These are phyloP conservation scores for Pimephales promelas DNA, from an alignment of 2,113 vertebrate genomes.

Conservation along the genomic window DNA sequence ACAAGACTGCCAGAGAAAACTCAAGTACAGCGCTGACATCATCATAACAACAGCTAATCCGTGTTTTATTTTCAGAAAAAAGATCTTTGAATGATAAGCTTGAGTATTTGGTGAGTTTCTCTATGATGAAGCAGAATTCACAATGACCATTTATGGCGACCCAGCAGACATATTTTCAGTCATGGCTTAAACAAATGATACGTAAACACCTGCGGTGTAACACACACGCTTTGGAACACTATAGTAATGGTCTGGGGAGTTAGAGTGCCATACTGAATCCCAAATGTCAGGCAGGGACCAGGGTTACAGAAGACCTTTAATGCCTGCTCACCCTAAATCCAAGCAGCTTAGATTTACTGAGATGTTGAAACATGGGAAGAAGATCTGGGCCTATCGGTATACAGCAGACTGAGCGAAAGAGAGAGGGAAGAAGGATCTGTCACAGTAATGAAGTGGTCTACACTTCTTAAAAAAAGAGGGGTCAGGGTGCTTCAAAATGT, in stretches of 20 bases:
- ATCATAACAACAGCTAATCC: slow-evolving; percentile 15
- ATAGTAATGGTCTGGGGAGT: slow-evolving; percentile 16
- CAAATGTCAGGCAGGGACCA: slow-evolving; percentile 66
- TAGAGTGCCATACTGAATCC: slow-evolving; percentile 53
- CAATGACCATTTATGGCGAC: neutral
- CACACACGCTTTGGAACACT: neutral
- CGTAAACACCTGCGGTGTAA: slow-evolving; percentile 1
- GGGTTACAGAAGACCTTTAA: slow-evolving; percentile 40
- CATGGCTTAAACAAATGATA: neutral
- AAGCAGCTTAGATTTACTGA: slow-evolving; percentile 39
- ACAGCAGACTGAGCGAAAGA: slow-evolving; percentile 2
- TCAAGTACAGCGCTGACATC: neutral
- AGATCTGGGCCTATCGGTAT: slow-evolving; percentile 43
- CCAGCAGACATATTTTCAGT: neutral
- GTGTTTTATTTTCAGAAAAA: neutral
- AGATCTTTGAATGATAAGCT: neutral
- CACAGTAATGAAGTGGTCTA: slow-evolving; percentile 62
- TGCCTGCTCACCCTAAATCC: neutral
- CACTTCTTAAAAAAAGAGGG: slow-evolving; percentile 57
- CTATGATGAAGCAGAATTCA: neutral
- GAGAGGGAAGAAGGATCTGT: neutral
- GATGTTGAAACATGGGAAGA: slow-evolving; percentile 50
- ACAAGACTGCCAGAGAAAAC: neutral
- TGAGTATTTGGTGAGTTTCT: neutral
- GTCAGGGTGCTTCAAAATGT: slow-evolving; percentile 57